Conservation (phyloP, 1,140 invertebrate species). For the Cydia pomonella region DNA sequence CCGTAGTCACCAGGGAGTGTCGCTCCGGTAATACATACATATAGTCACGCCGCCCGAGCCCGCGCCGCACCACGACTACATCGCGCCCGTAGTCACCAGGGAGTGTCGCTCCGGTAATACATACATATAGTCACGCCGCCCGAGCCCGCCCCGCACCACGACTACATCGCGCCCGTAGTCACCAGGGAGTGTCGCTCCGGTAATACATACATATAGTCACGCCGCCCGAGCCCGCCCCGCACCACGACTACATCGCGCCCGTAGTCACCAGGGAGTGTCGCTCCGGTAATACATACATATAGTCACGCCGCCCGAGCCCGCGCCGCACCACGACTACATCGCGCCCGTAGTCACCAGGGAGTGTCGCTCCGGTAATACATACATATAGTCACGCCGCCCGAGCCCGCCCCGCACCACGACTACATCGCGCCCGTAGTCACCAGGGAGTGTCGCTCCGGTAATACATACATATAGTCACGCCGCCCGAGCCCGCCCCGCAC, state of each 20-base stretch:
- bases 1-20: constrained; percentile 89
- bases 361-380: constrained; percentile 83
- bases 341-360: constrained; percentile 88
- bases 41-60: constrained; percentile 28
- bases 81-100: constrained; percentile 87
- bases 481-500: constrained; percentile 58
- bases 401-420: constrained; percentile 75
- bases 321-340: constrained; percentile 82
- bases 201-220: too few species aligned
- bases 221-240: constrained; percentile 54
- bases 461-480: too few species aligned
- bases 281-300: too few species aligned
- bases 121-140: too few species aligned
- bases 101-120: constrained; percentile 85
- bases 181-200: constrained; percentile 87
- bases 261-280: constrained; percentile 88
- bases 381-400: constrained; percentile 34
- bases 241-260: constrained; percentile 84
- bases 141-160: constrained; percentile 72
- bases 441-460: constrained; percentile 86
- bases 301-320: constrained; percentile 21
- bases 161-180: constrained; percentile 85
- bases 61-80: constrained; percentile 80
- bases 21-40: constrained; percentile 77
- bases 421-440: constrained; percentile 86